Conservation (phyloP, 1,140 invertebrate genomes). For the Marisa cornuarietis region DNA sequence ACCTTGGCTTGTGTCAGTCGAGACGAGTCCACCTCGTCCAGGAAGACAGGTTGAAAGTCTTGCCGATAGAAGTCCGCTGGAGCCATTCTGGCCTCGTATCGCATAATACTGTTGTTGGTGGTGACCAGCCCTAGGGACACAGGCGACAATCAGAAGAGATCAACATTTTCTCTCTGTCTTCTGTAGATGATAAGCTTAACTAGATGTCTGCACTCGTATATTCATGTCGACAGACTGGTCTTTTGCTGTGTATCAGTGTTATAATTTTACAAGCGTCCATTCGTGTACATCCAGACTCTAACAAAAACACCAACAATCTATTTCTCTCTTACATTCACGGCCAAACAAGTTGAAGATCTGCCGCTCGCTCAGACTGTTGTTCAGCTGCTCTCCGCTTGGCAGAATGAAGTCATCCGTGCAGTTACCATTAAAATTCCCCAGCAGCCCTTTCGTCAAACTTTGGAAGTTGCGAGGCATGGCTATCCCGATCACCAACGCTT, state of each 20-base stretch:
- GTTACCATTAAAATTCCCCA: conserved; percentile 43
- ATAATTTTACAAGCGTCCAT: no score
- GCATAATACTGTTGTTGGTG: background rate
- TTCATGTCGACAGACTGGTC: no score
- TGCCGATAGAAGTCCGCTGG: background rate
- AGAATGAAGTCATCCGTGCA: conserved; percentile 36
- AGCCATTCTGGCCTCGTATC: background rate
- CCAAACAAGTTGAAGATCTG: conserved; percentile 36
- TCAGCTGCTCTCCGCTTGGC: conserved; percentile 33
- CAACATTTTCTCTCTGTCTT: no score
- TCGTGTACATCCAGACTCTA: no score
- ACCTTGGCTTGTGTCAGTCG: background rate
- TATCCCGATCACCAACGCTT: conserved; percentile 27
- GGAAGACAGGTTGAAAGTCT: background rate
- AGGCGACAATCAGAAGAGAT: no score
- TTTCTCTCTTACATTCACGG: conserved; percentile 27
- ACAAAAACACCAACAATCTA: no score
- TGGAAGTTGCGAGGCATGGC: conserved; percentile 22
- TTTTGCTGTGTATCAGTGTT: no score
- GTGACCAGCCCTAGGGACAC: no score
- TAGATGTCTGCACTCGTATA: no score
- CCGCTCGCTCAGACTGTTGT: conserved; percentile 25
- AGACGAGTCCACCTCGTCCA: background rate
- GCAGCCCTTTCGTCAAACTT: conserved; percentile 35
- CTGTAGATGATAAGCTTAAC: no score